Evolutionary conservation across 1,140 invertebrate species (phyloP), one percentile per base, ranked within the genome.

Genomic region (Bradynema listronoti): DNA sequence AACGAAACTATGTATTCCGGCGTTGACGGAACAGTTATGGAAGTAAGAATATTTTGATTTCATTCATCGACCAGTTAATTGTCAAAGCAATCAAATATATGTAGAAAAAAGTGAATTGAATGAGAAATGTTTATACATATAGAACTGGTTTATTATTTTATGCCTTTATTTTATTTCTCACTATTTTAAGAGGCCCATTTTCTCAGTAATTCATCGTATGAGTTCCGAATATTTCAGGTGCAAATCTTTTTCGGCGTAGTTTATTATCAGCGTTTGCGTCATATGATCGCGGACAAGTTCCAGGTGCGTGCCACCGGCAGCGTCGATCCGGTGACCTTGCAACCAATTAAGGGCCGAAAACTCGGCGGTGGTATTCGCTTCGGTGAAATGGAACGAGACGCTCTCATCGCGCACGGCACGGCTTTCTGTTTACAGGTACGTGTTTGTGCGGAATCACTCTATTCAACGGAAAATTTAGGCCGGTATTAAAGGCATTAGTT

Each of bases 301-400:
- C 69, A 68, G 87, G 92, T 96, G 0, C 84, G 94, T 64, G 88
- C 90, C 25, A 96, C 90, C 1, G 94, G 94, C 11, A 85, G 90
- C 0, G 84, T 91, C 11, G 92, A 98, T 78, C 81, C 84, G 1
- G 71, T 94, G 92, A 81, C 80, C 6, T 73, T 79, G 32, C 81
- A 82, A 57, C 81, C 81, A 16, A 73, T 82, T 9, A 83, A 90
- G 63, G 84, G 84, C 11, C 73, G 84, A 1, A 86, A 89, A 73
- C 84, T 86, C 72, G 90, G 88, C 9, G 94, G 94, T 51, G 94
- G 94, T 61, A 88, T 97, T 36, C 83, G 94, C 56, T 93, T 98
- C 77, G 95, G 95, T 60, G 95, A 99, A 83, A 99, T 99, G 95
- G 95, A 99, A 83, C 84, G 94, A 49, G 95, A 99, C 82, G 87